Evolutionary conservation across 2,113 vertebrate species (phyloP).

Genomic region (Sporophila hypoxantha): DNA sequence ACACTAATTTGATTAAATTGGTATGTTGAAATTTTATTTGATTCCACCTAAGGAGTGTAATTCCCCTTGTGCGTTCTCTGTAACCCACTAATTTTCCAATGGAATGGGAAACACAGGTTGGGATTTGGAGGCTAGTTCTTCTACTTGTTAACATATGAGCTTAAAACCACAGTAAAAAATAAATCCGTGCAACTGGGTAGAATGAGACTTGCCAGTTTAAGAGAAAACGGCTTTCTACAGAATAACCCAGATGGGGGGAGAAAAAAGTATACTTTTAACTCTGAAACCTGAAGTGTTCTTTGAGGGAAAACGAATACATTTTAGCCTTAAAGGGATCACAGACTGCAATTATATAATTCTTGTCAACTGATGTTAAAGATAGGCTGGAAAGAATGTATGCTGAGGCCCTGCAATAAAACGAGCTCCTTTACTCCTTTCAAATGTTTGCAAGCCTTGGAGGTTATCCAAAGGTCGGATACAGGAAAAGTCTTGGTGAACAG

Average conservation of each 20-base stretch:
- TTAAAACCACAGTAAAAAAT: slow-evolving; percentile 47
- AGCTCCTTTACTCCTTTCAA: slow-evolving; percentile 78
- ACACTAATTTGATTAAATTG: slow-evolving; percentile 53
- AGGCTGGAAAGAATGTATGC: slow-evolving; percentile 78
- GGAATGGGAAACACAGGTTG: slow-evolving; percentile 47
- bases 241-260: slow-evolving; percentile 10
- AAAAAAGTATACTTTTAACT: slow-evolving; percentile 40
- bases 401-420: slow-evolving; percentile 74
- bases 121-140: slow-evolving; percentile 31
- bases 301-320: slow-evolving; percentile 79
- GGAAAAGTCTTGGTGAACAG: slow-evolving; percentile 79
- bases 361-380: slow-evolving; percentile 85
- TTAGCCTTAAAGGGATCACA: slow-evolving; percentile 82
- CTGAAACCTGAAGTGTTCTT: slow-evolving; percentile 78
- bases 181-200: slow-evolving; percentile 5
- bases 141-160: slow-evolving; percentile 46
- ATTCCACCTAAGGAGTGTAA: slow-evolving; percentile 39
- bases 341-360: slow-evolving; percentile 94
- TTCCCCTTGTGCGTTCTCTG: slow-evolving; percentile 20
- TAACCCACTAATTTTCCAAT: slow-evolving; percentile 39
- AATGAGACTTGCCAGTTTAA: slow-evolving; percentile 29
- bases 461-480: slow-evolving; percentile 78
- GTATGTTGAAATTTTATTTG: slow-evolving; percentile 51
- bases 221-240: slow-evolving; percentile 25
- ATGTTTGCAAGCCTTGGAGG: slow-evolving; percentile 74